Percentiles rank a stretch among this genome's conserved stretches.
Conservation (phyloP, 2,888 invertebrate genomes). For the Drosophila cognata region DNA sequence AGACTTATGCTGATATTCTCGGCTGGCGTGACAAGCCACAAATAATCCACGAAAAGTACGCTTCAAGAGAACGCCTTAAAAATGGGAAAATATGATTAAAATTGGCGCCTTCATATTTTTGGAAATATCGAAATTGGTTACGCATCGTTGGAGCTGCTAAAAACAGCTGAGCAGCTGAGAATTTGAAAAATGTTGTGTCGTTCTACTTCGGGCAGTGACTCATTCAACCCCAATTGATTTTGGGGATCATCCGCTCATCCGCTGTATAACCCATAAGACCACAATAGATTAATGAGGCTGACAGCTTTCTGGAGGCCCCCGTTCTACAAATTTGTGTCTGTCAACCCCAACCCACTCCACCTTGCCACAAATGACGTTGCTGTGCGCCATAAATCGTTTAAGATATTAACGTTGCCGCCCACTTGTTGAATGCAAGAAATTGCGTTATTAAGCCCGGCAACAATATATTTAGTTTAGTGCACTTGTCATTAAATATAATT, state of each 20-base stretch:
- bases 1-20: neutral
- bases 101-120: conserved; percentile 14
- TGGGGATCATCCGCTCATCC: conserved; percentile 39
- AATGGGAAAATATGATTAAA: neutral
- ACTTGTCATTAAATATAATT: conserved; percentile 81
- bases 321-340: conserved; percentile 39
- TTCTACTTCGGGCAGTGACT: conserved; percentile 41
- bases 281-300: conserved; percentile 61
- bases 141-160: conserved; percentile 20
- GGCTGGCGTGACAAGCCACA: neutral
- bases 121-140: conserved; percentile 16
- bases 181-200: conserved; percentile 26
- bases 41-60: neutral
- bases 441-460: conserved; percentile 68
- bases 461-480: conserved; percentile 79
- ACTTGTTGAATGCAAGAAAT: conserved; percentile 66
- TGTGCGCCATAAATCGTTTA: conserved; percentile 60
- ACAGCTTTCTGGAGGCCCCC: conserved; percentile 23
- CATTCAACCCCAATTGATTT: conserved; percentile 53
- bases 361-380: neutral
- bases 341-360: conserved; percentile 9
- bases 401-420: conserved; percentile 56
- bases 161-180: conserved; percentile 42
- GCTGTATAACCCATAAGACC: conserved; percentile 45
- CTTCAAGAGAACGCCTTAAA: neutral